Evolutionary conservation across 2,797 vertebrate species (phyloP).

Genomic region (Melopsittacus undulatus): DNA sequence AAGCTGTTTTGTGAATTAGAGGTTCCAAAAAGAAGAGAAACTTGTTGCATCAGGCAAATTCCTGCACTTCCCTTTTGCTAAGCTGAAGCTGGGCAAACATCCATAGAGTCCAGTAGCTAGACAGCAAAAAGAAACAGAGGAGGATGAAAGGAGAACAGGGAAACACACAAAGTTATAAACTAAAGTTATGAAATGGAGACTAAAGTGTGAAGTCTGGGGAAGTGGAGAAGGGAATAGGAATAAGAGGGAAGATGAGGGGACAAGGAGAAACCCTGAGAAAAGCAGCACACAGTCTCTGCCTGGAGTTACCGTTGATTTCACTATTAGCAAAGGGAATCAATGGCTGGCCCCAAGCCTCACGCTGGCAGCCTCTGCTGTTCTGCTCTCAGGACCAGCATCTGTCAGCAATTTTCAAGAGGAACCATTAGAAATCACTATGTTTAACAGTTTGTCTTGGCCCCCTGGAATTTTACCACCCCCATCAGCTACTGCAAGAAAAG

Average conservation of each 20-base stretch:
- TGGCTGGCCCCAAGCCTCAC: conserved; percentile 54
- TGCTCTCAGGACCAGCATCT: conserved; percentile 72
- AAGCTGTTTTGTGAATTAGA: not conserved
- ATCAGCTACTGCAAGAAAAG: conserved; percentile 61
- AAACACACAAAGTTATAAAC: not conserved
- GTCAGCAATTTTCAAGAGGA: conserved; percentile 74
- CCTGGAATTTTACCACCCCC: conserved; percentile 58
- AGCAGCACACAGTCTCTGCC: not conserved
- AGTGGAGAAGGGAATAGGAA: not conserved
- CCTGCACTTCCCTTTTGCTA: conserved; percentile 1
- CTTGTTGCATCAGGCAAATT: conserved; percentile 51
- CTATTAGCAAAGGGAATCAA: conserved; percentile 55
- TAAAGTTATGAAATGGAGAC: not conserved
- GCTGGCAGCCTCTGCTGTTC: conserved; percentile 64
- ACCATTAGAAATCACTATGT: conserved; percentile 68
- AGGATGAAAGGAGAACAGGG: not conserved
- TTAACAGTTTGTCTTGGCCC: conserved; percentile 78
- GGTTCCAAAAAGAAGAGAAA: conserved; percentile 28
- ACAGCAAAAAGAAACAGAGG: not conserved
- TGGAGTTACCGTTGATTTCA: conserved; percentile 36
- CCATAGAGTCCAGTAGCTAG: not conserved
- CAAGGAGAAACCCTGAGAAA: not conserved
- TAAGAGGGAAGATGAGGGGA: not conserved
- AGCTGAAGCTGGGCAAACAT: conserved; percentile 7
- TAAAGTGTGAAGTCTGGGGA: not conserved